Evolutionary conservation across 1,140 invertebrate genomes (phyloP).

Genomic region (Cotesia chilonis): DNA sequence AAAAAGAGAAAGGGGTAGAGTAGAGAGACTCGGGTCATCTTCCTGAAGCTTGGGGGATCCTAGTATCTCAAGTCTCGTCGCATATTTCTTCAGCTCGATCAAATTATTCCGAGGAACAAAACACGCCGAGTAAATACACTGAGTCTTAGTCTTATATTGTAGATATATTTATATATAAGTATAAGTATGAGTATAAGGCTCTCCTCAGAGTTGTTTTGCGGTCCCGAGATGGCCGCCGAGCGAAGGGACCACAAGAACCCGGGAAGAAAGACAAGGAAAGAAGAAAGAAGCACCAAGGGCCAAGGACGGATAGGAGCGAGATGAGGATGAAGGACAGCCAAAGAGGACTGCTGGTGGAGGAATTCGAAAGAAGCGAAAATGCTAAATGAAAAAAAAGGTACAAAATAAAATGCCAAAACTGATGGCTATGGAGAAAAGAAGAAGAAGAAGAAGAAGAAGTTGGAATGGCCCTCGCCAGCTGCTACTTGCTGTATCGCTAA

Average conservation of each 20-base stretch:
- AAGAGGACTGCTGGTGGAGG: not conserved
- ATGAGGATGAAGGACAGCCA: not conserved
- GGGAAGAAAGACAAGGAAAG: conserved; percentile 12
- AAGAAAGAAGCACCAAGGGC: conserved; percentile 29
- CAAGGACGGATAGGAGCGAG: conserved; percentile 29
- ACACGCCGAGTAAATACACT: conserved; percentile 42
- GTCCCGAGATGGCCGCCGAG: conserved; percentile 31
- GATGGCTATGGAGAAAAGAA: conserved; percentile 17
- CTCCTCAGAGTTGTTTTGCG: not conserved
- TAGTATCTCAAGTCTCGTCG: conserved; percentile 42
- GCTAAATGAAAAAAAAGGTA: conserved; percentile 25
- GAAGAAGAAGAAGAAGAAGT: conserved; percentile 6
- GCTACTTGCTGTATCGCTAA: conserved; percentile 17
- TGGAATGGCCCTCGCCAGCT: conserved; percentile 22
- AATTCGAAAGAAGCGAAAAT: conserved; percentile 29
- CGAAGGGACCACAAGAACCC: conserved; percentile 1
- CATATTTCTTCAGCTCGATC: conserved; percentile 53
- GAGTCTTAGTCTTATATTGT: not conserved
- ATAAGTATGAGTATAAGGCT: too few species aligned
- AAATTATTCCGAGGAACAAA: conserved; percentile 52
- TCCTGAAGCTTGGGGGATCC: conserved; percentile 20
- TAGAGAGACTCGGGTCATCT: conserved; percentile 12
- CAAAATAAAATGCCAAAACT: not conserved
- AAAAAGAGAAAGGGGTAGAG: conserved; percentile 31
- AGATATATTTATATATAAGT: too few species aligned